These are phyloP conservation scores for Bolborhynchus lineola DNA, from an alignment of 2,113 vertebrate genomes.

Conservation along the genomic window DNA sequence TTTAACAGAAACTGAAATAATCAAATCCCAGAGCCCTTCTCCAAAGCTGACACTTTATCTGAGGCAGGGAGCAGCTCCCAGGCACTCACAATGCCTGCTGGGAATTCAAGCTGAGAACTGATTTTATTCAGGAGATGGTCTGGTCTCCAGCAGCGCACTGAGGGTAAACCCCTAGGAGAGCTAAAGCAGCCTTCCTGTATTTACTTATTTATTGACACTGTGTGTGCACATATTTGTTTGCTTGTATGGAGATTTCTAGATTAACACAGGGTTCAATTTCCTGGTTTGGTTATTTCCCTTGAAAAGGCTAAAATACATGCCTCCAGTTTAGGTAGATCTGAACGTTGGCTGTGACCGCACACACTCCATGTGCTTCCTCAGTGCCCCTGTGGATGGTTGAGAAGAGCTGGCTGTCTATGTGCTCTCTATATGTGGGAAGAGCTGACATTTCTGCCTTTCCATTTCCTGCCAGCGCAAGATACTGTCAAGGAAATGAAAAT, in stretches of 20 bases:
- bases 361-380: neutral
- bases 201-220: neutral
- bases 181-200: neutral
- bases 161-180: neutral
- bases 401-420: neutral
- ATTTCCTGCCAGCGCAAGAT: neutral
- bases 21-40: neutral
- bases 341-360: neutral
- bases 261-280: neutral
- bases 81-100: neutral
- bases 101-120: neutral
- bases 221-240: neutral
- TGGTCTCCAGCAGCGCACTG: neutral
- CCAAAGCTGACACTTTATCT: neutral
- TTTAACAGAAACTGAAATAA: neutral
- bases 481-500: neutral
- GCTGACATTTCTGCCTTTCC: neutral
- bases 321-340: neutral
- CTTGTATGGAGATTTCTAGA: neutral
- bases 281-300: neutral
- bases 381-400: accelerated
- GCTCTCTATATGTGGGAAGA: neutral
- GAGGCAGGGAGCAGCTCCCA: neutral
- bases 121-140: neutral
- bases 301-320: neutral